Percentiles rank a stretch among this genome's conserved stretches.
Conservation (phyloP, 2,888 invertebrate genomes). For the Heliconius hortense region DNA sequence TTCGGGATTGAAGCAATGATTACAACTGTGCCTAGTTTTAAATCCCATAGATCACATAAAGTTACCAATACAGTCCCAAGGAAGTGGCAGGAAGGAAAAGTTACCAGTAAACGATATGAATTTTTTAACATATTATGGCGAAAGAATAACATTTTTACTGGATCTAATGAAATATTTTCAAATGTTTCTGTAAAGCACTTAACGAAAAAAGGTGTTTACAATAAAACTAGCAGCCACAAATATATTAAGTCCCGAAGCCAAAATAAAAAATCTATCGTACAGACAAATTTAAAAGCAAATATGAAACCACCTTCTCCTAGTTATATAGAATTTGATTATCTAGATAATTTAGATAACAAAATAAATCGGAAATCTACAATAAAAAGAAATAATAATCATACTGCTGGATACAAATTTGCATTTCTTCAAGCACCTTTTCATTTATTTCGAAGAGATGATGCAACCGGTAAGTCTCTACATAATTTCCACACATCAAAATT, state of each 20-base stretch:
- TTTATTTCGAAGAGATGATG: constrained; percentile 49
- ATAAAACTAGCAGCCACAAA: constrained; percentile 25
- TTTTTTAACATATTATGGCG: constrained; percentile 65
- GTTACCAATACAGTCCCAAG: constrained; percentile 14
- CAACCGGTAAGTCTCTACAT: constrained; percentile 36
- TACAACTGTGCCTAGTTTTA: not conserved
- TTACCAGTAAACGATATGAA: constrained; percentile 62
- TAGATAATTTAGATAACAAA: constrained; percentile 56
- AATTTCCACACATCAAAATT: not conserved
- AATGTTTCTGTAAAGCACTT: constrained; percentile 5
- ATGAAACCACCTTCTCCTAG: constrained; percentile 55
- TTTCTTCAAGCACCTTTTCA: constrained; percentile 46
- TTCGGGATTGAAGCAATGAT: not conserved
- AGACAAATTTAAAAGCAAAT: constrained; percentile 25
- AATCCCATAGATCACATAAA: not conserved
- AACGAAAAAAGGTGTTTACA: constrained; percentile 24
- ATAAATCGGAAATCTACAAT: constrained; percentile 41
- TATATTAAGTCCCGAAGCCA: constrained; percentile 19
- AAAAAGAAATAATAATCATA: constrained; percentile 17
- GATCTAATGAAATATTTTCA: constrained; percentile 46
- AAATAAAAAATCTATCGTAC: constrained; percentile 29
- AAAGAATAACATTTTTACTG: constrained; percentile 59
- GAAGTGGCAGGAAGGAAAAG: constrained; percentile 57
- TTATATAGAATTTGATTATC: constrained; percentile 72
- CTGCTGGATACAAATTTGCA: constrained; percentile 30